Evolutionary conservation across 1,140 invertebrate species (phyloP), one percentile per base, ranked within the genome.

Genomic region (Caerostris extrusa): DNA sequence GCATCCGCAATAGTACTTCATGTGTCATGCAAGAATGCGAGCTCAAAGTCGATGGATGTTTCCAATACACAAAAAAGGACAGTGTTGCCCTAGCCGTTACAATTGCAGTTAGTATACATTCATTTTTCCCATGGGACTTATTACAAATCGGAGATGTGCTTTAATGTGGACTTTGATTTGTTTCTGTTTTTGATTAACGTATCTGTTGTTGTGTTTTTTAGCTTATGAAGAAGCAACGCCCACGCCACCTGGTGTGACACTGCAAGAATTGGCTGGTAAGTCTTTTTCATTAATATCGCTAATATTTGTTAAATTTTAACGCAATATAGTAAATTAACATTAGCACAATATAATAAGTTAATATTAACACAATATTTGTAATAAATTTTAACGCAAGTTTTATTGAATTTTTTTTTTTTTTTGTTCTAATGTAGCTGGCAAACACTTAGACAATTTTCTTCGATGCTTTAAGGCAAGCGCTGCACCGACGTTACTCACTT

Each of bases 1-100:
- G 98, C 95, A 99, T 99, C 95, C 97, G 98, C 95, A 99, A 99
- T 96, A 97, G 97, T 96, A 98, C 98, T 14, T 98, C 98, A 89
- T 99, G 98, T 96, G 97, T 99, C 19, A 98, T 98, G 97, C 98
- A 99, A 97, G 98, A 99, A 96, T 99, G 98, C 96, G 98, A 98
- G 53, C 96, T 99, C 8, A 97, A 98, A 93, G 98, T 99, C 12
- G 98, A 98, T 95, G 98, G 98, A 67, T 99, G 98, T 95, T 97
- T 96, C 89, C 98, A 8, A 97, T 99, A 91, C 99, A 98, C 95
- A 97, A 98, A 96, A 97, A 98, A 94, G 98, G 98, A 94, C 97
- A 98, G 50, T 99, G 98, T 95, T 99, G 98, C 96, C 98, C 98
- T 56, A 97, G 98, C 94, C 95, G 95, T 94, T 96, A 96, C 88